Evolutionary conservation across 2,113 vertebrate species (phyloP), one percentile per base, ranked within the genome.

Genomic region (Tangachromis dhanisi): DNA sequence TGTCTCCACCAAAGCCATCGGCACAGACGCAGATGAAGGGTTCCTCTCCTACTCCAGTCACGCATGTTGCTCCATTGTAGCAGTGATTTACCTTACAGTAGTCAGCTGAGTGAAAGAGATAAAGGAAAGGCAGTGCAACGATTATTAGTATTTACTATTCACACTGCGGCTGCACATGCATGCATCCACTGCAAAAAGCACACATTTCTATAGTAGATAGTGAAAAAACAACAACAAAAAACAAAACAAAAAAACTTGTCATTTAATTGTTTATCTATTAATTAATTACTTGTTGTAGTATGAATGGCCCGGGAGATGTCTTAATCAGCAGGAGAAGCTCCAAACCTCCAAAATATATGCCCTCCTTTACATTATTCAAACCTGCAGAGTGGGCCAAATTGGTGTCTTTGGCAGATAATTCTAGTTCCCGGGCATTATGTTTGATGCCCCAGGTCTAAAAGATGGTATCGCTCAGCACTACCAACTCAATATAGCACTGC

Each of bases 11-110:
- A 6, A 97, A 98, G 80, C 98, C 98, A 4, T 99, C 97, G 0
- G 96, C 92, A 63, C 98, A 99, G 95, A 99, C 96, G 87, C 99
- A 99, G 93, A 97, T 95, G 95, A 97, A 98, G 4, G 96, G 96
- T 17, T 94, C 93, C 1, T 95, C 96, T 21, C 97, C 97, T 7
- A 97, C 95, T 9, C 95, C 96, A 0, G 95, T 96, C 90, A 99
- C 93, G 92, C 98, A 99, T 5, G 98, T 99, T 14, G 97, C 98
- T 84, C 98, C 98, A 21, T 99, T 98, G 79, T 96, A 95, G 94
- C 99, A 99, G 35, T 91, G 42, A 90, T 97, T 97, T 54, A 97
- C 96, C 0, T 98, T 95, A 14, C 99, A 99, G 94, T 96, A 96
- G 85, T 99, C 97, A 85, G 97, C 98, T 99, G 90, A 86, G 88